These are phyloP conservation scores for Hypomecis atomaria DNA, from an alignment of 2,888 invertebrate genomes.

Conservation along the genomic window DNA sequence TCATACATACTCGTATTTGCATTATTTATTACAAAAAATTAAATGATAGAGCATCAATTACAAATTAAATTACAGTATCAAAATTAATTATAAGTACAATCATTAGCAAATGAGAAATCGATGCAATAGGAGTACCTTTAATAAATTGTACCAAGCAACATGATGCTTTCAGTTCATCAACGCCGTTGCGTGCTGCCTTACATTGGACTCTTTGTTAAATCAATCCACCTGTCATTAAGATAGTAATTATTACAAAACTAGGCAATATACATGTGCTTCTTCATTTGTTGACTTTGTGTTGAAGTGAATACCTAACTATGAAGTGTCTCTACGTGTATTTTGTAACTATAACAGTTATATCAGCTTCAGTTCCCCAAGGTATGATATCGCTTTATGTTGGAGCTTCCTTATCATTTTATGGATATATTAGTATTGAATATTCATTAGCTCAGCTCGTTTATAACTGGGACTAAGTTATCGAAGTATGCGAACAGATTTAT, in stretches of 20 bases:
- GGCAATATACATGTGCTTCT: constrained; percentile 3
- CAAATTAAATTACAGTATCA: no score
- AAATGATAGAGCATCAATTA: no score
- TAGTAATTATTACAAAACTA: constrained; percentile 18
- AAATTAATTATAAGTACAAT: no score
- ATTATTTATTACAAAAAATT: no score
- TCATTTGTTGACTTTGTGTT: constrained; percentile 17
- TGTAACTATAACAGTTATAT: constrained; percentile 4
- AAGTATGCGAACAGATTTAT: constrained; percentile 25
- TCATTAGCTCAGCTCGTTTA: constrained; percentile 35
- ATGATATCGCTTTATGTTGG: constrained; percentile 20
- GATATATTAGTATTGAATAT: constrained; percentile 40
- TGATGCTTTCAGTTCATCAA: no score
- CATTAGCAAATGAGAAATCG: no score
- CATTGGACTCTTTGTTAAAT: constrained; percentile 14
- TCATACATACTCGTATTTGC: no score
- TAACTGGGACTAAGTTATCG: constrained; percentile 28
- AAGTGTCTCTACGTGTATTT: constrained; percentile 18
- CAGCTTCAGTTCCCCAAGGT: constrained; percentile 27
- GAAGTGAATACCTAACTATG: constrained; percentile 17
- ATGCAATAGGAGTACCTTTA: no score
- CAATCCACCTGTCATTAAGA: constrained; percentile 19
- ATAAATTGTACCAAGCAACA: no score
- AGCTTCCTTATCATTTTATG: constrained; percentile 34
- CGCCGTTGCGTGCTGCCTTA: no score